Evolutionary conservation across 2,888 invertebrate species (phyloP), one percentile per base, ranked within the genome.

Genomic region (Lasius fuliginosus): DNA sequence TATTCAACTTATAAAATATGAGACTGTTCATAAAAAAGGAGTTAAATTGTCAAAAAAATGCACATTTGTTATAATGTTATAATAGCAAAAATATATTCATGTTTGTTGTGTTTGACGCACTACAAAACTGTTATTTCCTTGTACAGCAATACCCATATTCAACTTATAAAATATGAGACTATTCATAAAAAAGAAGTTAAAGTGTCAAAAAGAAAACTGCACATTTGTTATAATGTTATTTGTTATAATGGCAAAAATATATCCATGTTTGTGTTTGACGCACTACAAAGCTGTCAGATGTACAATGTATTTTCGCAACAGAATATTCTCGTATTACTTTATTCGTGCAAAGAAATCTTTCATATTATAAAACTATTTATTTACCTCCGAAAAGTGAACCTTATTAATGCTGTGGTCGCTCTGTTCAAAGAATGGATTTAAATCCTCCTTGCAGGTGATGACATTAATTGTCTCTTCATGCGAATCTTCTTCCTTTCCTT

Each of bases 401-500:
- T 69, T 88, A 27, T 86, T 86, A 15, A 86, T n/a, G 5, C 65
- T 81, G 40, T 86, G 88, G n/a, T 89, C 76, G 56, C 82, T 86
- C 1, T 33, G 69, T 30, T 75, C 60, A n/a, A 89, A 89, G 33
- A 84, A 85, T 8, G 84, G 33, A 9, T 64, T 85, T 64, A 89
- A 64, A 9, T 86, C 74, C 1, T 60, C 42, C 12, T 58, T 82
- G 23, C 68, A 46, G 3, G 60, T 71, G n/a, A 89, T 81, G 30
- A 23, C 18, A 1, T 79, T 23, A 46, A 60, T 27, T 18, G 6
- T 27, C 1, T 36, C 58, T 6, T 58, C 18, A 6, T 36, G 42
- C 1, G 23, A 46, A 56, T 23, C 18, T 12, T 23, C 11, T 8
- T 58, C 9, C 6, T 46, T 23, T 23, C 18, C 46, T 36, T 18